Conservation (phyloP, 2,888 invertebrate species). For the Brachynemurus nebulosus region DNA sequence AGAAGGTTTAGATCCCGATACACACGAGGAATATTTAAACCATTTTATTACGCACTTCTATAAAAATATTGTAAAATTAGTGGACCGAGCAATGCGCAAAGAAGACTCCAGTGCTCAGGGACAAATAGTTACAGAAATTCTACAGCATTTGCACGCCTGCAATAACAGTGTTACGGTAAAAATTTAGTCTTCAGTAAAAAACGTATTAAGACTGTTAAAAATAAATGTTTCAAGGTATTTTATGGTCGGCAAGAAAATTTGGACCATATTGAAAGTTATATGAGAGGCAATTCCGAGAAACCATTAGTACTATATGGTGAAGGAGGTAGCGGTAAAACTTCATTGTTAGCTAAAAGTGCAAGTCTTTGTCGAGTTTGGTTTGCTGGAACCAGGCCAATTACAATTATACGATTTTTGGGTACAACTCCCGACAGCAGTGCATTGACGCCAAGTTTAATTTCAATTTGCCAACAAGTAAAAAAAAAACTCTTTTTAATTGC, state of each 20-base stretch:
- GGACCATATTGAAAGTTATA: conserved; percentile 63
- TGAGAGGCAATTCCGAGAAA: conserved; percentile 72
- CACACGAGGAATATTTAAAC: conserved; percentile 85
- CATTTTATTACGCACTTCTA: conserved; percentile 92
- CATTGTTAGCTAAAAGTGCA: conserved; percentile 83
- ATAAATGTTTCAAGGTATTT: conserved; percentile 50
- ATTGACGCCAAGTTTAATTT: conserved; percentile 83
- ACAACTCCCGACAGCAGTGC: conserved; percentile 96
- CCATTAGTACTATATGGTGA: conserved; percentile 88
- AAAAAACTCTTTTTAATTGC: background rate
- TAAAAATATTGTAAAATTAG: conserved; percentile 78
- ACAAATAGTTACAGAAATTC: conserved; percentile 83
- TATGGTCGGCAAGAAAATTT: conserved; percentile 84
- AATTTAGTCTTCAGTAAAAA: background rate
- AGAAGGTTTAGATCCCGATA: conserved; percentile 83
- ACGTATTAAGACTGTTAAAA: conserved; percentile 6
- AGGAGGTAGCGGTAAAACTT: conserved; percentile 97
- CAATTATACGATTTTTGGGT: conserved; percentile 84
- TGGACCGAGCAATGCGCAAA: conserved; percentile 90
- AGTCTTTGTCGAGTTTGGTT: conserved; percentile 65
- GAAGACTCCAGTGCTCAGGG: conserved; percentile 90
- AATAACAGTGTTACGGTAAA: conserved; percentile 75
- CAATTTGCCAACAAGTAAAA: conserved; percentile 82
- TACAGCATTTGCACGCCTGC: conserved; percentile 91
- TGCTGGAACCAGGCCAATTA: conserved; percentile 60